These are phyloP conservation scores for Platerodrilus igneus DNA, from an alignment of 2,888 invertebrate species.

Conservation along the genomic window DNA sequence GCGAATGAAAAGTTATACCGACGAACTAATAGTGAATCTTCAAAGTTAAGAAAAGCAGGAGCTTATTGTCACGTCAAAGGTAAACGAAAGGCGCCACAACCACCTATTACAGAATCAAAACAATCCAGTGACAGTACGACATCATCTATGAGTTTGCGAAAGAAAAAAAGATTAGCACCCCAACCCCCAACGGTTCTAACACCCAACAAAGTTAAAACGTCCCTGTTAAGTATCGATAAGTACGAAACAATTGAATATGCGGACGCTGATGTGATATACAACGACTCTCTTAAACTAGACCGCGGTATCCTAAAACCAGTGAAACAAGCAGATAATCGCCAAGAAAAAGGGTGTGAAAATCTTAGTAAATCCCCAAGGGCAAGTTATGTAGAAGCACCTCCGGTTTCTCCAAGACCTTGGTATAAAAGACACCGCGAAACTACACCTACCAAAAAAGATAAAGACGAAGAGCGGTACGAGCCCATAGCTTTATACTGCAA, in stretches of 20 bases:
- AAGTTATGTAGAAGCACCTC: constrained; percentile 38
- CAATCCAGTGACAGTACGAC: constrained; percentile 19
- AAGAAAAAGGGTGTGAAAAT: constrained; percentile 20
- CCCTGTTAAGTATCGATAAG: constrained; percentile 33
- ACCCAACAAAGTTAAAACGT: constrained; percentile 28
- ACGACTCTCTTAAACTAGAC: constrained; percentile 50
- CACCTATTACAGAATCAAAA: constrained; percentile 53
- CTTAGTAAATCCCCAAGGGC: constrained; percentile 33
- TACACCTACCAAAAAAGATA: constrained; percentile 36
- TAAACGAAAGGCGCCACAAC: constrained; percentile 68
- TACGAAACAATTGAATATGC: constrained; percentile 28
- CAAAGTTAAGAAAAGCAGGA: constrained; percentile 56
- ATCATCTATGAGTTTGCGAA: constrained; percentile 39
- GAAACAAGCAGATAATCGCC: constrained; percentile 42
- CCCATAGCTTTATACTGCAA: constrained; percentile 49
- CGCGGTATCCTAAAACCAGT: constrained; percentile 49
- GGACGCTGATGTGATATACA: constrained; percentile 39
- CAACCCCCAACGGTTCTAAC: constrained; percentile 43
- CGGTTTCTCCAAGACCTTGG: constrained; percentile 60
- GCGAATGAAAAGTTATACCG: constrained; percentile 43
- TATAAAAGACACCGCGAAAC: constrained; percentile 53
- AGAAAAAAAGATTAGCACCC: constrained; percentile 49
- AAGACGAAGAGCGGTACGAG: constrained; percentile 42
- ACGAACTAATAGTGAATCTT: constrained; percentile 60
- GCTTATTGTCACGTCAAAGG: constrained; percentile 65